These are phyloP conservation scores for Cyclargus thomasi DNA, from an alignment of 1,140 invertebrate genomes.

Conservation along the genomic window DNA sequence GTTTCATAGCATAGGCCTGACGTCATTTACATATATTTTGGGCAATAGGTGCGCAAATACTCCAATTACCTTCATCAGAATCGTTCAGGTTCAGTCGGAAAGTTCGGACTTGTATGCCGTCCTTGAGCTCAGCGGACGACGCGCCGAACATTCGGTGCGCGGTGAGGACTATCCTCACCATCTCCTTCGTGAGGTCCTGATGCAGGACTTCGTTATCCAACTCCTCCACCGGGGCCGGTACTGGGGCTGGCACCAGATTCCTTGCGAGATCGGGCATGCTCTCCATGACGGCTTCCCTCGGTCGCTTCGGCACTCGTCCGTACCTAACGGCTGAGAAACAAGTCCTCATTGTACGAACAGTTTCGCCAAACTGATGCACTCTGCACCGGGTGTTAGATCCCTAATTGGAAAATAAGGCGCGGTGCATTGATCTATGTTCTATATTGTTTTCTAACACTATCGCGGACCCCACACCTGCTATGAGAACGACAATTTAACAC, in stretches of 20 bases:
- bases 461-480: conserved; percentile 6
- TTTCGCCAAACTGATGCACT: conserved; percentile 33
- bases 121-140: conserved; percentile 91
- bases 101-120: conserved; percentile 77
- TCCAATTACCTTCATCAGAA: conserved; percentile 53
- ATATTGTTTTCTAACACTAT: conserved; percentile 28
- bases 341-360: conserved; percentile 32
- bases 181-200: conserved; percentile 83
- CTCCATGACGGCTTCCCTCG: conserved; percentile 78
- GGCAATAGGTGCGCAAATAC: neutral
- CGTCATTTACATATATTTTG: neutral
- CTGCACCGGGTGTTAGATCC: conserved; percentile 30
- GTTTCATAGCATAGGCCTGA: too few relatives aligned
- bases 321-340: conserved; percentile 90
- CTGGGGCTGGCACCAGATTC: conserved; percentile 30
- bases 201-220: conserved; percentile 52
- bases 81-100: conserved; percentile 50
- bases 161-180: conserved; percentile 91
- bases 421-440: conserved; percentile 38
- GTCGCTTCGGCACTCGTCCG: conserved; percentile 95
- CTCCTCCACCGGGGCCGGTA: conserved; percentile 38
- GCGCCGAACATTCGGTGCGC: conserved; percentile 93
- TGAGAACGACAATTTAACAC: neutral
- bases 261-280: conserved; percentile 45
- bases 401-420: conserved; percentile 42